These are phyloP conservation scores for Distichodus sexfasciatus DNA, from an alignment of 2,797 vertebrate genomes.

Conservation along the genomic window DNA sequence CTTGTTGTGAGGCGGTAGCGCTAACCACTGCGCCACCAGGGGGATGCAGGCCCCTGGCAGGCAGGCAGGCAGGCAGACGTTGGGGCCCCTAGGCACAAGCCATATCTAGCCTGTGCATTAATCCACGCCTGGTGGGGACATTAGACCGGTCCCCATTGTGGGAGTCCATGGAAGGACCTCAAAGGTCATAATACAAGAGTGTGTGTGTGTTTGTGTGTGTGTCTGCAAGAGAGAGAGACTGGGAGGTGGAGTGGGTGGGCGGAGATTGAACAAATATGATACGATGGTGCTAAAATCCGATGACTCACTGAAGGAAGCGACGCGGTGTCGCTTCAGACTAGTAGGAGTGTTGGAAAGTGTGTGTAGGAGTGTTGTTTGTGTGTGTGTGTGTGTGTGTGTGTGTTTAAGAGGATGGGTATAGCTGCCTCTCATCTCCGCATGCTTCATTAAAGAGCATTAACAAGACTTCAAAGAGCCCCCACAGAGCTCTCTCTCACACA, in stretches of 20 bases:
- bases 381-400: constrained; percentile 4
- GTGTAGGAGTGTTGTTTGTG: not conserved
- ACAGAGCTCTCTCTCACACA: constrained; percentile 6
- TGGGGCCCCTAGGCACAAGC: too few relatives aligned
- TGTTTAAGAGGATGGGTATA: constrained; percentile 45
- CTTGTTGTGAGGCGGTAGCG: too few relatives aligned
- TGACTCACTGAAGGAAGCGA: not conserved
- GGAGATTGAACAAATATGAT: constrained; percentile 38
- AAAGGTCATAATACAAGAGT: constrained; percentile 9
- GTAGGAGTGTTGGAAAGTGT: not conserved
- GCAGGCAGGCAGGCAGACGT: too few relatives aligned
- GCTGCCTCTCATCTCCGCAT: constrained; percentile 59
- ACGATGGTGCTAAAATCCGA: constrained; percentile 16
- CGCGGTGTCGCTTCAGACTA: constrained; percentile 6
- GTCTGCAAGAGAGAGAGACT: not conserved
- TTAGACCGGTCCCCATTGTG: constrained; percentile 11
- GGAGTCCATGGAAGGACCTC: constrained; percentile 29
- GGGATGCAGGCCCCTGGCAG: too few relatives aligned
- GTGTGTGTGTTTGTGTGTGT: constrained; percentile 8
- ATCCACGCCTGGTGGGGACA: not conserved
- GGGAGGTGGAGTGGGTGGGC: constrained; percentile 6
- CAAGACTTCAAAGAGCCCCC: constrained; percentile 63
- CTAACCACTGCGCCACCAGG: too few relatives aligned
- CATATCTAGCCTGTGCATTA: too few relatives aligned
- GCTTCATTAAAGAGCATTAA: constrained; percentile 66